Base-by-base conservation (phyloP, 2,113 vertebrate species). In the Perognathus longimembris region DNA sequence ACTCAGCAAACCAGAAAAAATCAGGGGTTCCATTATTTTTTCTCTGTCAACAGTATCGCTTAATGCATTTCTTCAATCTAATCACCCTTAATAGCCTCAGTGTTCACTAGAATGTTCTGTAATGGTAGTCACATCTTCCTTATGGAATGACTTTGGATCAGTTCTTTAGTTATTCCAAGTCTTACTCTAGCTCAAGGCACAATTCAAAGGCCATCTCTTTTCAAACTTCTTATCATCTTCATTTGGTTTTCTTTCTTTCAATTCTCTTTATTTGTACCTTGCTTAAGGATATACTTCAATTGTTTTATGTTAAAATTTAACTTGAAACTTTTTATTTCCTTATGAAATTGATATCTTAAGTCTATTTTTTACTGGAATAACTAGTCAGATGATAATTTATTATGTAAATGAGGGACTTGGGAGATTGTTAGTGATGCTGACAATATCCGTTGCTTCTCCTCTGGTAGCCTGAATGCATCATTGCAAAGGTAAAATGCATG, bases 1-100 rank as follows among this genome's bases (percentile, higher is more conserved):
- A 45, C 32, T 94, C 69, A 81, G 81, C 26, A 76, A 88, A 91
- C 28, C 38, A 79, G 0, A 70, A 59, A 86, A 91, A 32, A 61
- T 18, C 9, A 17, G 36, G 34, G 36, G 26, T 30, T 7, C 34
- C 14, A 12, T 32, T 22, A 7, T 38, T 71, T 90, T 91, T 74
- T 84, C 40, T 57, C 50, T 73, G 67, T 21, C 17, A 83, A 32
- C 11, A 34, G 24, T 7, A n/a, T 42, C 30, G 70, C n/a, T 75
- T 9, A 59, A 3, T 50, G 21, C 57, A 75, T 38, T 28, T 54
- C 50, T 54, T 54, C n/a, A 34, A 67, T 40, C 15, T 34, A 85
- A 3, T 66, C 20, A 54, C 15, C 50, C 50, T 38, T 3, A 40
- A 7, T 11, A 34, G 20, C 34, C 40, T 83, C 59, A 83, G 5